Evolutionary conservation across 35 echinoderm and acorn worm genomes (phyloP).

Genomic region (Apostichopus japonicus): DNA sequence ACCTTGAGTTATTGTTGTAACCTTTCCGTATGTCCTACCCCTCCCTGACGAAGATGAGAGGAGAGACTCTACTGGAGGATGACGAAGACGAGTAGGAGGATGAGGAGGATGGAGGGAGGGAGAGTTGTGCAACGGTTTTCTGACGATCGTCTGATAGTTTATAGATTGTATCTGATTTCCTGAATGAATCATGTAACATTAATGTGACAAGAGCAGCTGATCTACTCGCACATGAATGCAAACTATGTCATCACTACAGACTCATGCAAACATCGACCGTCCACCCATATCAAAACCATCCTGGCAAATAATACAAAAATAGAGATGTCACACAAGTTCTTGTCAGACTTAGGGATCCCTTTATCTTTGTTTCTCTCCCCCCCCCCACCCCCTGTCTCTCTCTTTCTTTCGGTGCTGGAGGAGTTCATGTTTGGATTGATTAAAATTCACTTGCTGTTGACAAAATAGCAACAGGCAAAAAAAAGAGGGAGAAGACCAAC

Average conservation of each 20-base stretch:
- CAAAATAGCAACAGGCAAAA: neutral
- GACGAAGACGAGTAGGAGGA: neutral
- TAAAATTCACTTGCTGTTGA: neutral
- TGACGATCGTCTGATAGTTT: neutral
- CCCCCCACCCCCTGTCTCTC: neutral
- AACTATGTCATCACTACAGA: neutral
- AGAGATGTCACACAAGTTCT: neutral
- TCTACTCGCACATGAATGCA: constrained; percentile 1
- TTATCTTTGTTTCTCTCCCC: neutral
- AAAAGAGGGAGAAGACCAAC: no score
- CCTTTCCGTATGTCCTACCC: neutral
- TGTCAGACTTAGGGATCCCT: neutral
- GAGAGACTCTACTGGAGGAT: neutral
- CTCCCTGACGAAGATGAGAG: no score
- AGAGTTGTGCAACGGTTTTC: neutral
- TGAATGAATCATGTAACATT: constrained; percentile 20
- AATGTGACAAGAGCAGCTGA: neutral
- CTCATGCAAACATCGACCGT: neutral
- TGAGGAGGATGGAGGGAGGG: neutral
- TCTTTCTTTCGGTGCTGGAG: neutral
- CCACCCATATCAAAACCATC: neutral
- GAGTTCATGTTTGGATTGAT: constrained; percentile 15
- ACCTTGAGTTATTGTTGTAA: neutral
- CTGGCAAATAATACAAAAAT: neutral
- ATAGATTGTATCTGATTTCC: neutral